Evolutionary conservation across 2,888 invertebrate species (phyloP), one percentile per base, ranked within the genome.

Genomic region (Andricus quercusramuli): DNA sequence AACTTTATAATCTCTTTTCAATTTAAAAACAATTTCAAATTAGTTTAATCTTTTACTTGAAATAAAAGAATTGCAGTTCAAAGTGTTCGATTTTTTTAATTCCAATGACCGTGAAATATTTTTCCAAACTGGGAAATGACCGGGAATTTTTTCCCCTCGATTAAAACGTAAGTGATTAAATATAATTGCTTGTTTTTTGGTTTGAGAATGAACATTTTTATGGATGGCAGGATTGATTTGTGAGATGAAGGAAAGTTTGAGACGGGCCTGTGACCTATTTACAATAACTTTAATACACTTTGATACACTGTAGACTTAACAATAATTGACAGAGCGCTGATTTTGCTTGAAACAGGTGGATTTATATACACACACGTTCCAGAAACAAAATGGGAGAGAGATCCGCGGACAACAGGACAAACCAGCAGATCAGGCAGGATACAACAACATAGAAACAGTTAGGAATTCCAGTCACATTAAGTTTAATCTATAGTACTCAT

Each of bases 401-500:
- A 62, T 25, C 15, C 62, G 62, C 22, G 62, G 25, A 62, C 62
- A 62, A 25, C 62, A 62, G 62, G 25, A 62, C 62, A 62, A n/a
- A 25, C 62, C 22, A 13, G 22, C 56, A 56, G 56, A 56, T 56
- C 84, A 86, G 85, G 85, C 83, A 86, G 86, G 84, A 88, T 84
- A 83, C 83, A 77, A 83, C 83, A 77, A 83, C 81, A 81, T 82
- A 82, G 80, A 81, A 88, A 88, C 88, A 87, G 87, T 88, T 87
- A 88, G 88, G 85, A 89, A 89, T 89, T 84, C 84, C 85, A 87
- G 84, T 87, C 83, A 84, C 83, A 51, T 70, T 17, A 56, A 56
- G 17, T 81, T 85, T 82, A 78, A 83, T 79, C 78, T 68, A 76
- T 44, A 78, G 80, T 80, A 62, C 80, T 68, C 56, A 32, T 74